These are phyloP conservation scores for Cepaea nemoralis DNA, from an alignment of 1,140 invertebrate genomes.

Conservation along the genomic window DNA sequence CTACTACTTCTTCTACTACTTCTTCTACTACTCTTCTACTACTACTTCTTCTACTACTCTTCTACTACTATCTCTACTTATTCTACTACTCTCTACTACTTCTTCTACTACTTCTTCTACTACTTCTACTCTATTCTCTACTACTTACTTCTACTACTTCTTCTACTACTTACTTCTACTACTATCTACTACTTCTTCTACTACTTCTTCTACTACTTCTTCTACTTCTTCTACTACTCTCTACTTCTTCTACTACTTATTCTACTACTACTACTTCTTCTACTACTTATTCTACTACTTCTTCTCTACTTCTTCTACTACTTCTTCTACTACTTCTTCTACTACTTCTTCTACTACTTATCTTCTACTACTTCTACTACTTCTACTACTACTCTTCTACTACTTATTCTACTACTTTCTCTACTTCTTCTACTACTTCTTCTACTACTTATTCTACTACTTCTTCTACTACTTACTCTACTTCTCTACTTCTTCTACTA, in stretches of 20 bases:
- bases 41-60: no score
- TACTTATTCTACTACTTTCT: slow-evolving; percentile 18
- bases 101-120: background rate
- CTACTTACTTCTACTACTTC: no score
- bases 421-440: slow-evolving; percentile 27
- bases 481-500: no score
- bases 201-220: background rate
- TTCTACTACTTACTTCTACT: no score
- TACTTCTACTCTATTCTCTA: background rate
- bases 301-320: background rate
- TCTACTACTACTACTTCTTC: background rate
- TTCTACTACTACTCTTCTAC: background rate
- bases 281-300: no score
- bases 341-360: background rate
- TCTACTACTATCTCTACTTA: background rate
- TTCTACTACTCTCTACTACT: no score
- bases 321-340: background rate
- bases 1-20: no score
- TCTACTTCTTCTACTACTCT: background rate
- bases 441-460: slow-evolving; percentile 8
- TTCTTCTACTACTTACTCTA: slow-evolving; percentile 14
- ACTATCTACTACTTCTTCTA: background rate
- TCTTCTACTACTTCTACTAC: background rate
- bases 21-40: no score
- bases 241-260: background rate